phyloP scores from a whole-genome alignment of 2,888 invertebrate species.

The Drosophila eohydei region DNA sequence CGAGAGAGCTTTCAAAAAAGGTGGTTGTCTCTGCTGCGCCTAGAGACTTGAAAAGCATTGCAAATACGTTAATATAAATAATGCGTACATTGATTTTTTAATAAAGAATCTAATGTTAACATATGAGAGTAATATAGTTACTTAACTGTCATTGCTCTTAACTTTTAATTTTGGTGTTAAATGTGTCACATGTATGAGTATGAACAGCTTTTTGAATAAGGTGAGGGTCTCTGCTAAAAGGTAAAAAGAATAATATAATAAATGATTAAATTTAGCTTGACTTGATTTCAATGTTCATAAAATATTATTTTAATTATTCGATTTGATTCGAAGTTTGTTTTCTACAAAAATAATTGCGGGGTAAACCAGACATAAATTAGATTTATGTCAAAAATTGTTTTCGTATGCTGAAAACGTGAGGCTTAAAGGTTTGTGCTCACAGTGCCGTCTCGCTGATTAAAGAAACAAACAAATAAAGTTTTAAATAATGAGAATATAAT shows the following conservation, averaged over 20 bases:
- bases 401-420: neutral
- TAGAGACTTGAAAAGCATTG: neutral
- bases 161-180: no score
- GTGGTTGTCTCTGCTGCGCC: constrained; percentile 1
- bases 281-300: neutral
- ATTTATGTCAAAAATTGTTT: neutral
- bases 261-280: neutral
- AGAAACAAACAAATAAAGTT: constrained; percentile 1
- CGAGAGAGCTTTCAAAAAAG: neutral
- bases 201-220: neutral
- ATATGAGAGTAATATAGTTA: neutral
- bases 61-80: neutral
- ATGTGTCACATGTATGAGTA: no score
- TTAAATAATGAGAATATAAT: constrained; percentile 4
- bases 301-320: neutral
- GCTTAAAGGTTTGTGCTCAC: neutral
- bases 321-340: neutral
- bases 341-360: neutral
- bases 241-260: neutral
- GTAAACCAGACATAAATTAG: neutral
- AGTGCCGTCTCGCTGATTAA: neutral
- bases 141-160: no score
- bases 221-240: constrained; percentile 13
- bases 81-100: neutral
- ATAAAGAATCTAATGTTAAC: no score